Base-by-base conservation (phyloP, 2,888 invertebrate species). In the Acleris emargana region DNA sequence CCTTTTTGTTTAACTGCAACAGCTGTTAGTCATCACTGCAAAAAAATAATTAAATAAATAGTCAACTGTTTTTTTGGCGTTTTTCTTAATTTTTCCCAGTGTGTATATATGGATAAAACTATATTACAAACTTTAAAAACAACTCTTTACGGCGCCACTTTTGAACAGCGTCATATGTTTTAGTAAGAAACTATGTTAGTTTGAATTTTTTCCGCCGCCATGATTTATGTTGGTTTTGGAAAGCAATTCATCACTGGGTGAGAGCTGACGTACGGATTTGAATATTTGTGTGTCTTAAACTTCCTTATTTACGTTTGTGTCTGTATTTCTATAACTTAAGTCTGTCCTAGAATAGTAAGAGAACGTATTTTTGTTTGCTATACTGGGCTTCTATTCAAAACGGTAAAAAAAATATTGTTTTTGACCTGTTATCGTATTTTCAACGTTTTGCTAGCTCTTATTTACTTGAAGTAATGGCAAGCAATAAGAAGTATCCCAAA, bases 211-310 rank as follows among this genome's bases (percentile, higher is more conserved):
- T 13, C 59, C 64, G 42, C 42, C 47, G 9, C 28, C 28, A 17
- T 20, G n/a, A 18, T n/a, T 25, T 20, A 47, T 25, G 58, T 52
- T 64, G 49, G 53, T 49, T 59, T 20, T 17, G 53, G 59, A 54
- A 59, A 50, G 59, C 28, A 59, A 64, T 64, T 59, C 54, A 64
- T 64, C 64, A 64, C 28, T 59, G 25, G 20, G 64, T 20, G 59
- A 64, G 64, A 64, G 59, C 59, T 54, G 64, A 64, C 64, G 59
- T 64, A 64, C 49, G 42, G 59, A 54, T 54, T 59, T 59, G 59
- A 54, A 64, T 62, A 62, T 54, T 59, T 59, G 64, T 64, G 58
- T 50, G 54, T 54, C 42, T 53, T 42, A 13, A 47, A 57, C 57
- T 64, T 54, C 50, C 54, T 59, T 50, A 54, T 59, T 54, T 52